These are phyloP conservation scores for Archips xylosteana DNA, from an alignment of 2,888 invertebrate species.

Conservation along the genomic window DNA sequence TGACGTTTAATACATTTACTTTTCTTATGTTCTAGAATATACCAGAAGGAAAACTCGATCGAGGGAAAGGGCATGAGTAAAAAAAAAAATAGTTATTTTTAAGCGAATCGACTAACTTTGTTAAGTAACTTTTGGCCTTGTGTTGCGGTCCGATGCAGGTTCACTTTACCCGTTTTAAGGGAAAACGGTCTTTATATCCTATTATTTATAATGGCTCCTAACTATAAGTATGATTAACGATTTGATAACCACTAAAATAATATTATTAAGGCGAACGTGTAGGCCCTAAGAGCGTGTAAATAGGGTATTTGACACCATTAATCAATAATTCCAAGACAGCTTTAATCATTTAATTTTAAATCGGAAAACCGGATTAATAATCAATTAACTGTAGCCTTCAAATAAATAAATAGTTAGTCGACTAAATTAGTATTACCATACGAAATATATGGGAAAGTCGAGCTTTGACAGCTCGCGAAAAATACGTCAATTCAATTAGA, in stretches of 20 bases:
- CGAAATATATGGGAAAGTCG: too few relatives aligned
- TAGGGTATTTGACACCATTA: too few relatives aligned
- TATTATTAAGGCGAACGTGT: background rate
- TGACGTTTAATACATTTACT: slow-evolving; percentile 17
- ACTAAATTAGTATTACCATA: too few relatives aligned
- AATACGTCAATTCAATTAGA: too few relatives aligned
- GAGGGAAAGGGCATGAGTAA: slow-evolving; percentile 9
- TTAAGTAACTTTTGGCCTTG: slow-evolving; percentile 15
- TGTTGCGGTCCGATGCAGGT: slow-evolving; percentile 73
- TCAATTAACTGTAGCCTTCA: too few relatives aligned
- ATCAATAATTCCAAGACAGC: too few relatives aligned
- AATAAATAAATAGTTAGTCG: too few relatives aligned
- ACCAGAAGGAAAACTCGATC: slow-evolving; percentile 8
- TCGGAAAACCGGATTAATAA: too few relatives aligned
- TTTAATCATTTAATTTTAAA: too few relatives aligned
- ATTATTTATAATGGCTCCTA: slow-evolving; percentile 37
- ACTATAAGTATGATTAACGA: slow-evolving; percentile 8
- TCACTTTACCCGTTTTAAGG: slow-evolving; percentile 45
- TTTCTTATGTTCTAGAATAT: slow-evolving; percentile 25
- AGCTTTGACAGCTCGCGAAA: too few relatives aligned
- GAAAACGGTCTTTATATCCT: background rate
- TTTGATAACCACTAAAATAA: slow-evolving; percentile 2
- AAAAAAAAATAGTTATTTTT: background rate
- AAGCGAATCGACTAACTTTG: background rate
- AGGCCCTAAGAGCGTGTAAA: too few relatives aligned